A percentile compares a stretch with the other conserved stretches of the same genome.
phyloP scores from a whole-genome alignment of 2,888 invertebrate genomes.

The Plemyria rubiginata region DNA sequence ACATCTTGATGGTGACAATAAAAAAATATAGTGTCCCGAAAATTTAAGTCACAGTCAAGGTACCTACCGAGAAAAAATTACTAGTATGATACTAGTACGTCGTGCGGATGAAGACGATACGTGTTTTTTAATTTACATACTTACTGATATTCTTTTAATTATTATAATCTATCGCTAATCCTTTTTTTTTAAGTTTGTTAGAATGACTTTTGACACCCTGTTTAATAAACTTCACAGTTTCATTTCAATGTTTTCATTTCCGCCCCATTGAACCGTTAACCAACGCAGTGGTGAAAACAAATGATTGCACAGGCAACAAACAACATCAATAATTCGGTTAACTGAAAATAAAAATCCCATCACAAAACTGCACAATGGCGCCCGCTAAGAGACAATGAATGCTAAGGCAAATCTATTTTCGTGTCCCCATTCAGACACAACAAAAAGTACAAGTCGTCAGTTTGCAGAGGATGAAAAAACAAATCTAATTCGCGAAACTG shows the following conservation, averaged over 20 bases:
- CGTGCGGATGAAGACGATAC: too few relatives aligned
- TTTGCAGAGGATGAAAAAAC: conserved; percentile 51
- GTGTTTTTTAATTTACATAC: too few relatives aligned
- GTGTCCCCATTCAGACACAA: conserved; percentile 50
- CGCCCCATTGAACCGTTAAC: conserved; percentile 1
- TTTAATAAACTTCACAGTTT: conserved; percentile 5
- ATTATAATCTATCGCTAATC: too few relatives aligned
- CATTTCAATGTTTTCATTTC: conserved; percentile 4
- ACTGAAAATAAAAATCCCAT: conserved; percentile 12
- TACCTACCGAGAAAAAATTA: too few relatives aligned
- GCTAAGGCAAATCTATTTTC: conserved; percentile 42
- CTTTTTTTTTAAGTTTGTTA: too few relatives aligned
- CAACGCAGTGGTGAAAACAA: conserved; percentile 3
- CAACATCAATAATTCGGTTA: conserved; percentile 6
- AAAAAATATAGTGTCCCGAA: background rate
- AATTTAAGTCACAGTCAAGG: too few relatives aligned
- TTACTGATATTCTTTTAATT: too few relatives aligned
- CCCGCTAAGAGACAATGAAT: conserved; percentile 40
- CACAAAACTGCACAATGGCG: conserved; percentile 25
- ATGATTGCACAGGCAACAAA: conserved; percentile 11
- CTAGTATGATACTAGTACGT: too few relatives aligned
- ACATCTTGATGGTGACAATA: background rate
- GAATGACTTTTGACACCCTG: background rate
- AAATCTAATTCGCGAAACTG: conserved; percentile 54
- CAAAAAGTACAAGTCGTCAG: conserved; percentile 50